A percentile compares a stretch with the other conserved stretches of the same genome.
Evolutionary conservation across 2,888 invertebrate species (phyloP).

Genomic region (Apamea monoglypha): DNA sequence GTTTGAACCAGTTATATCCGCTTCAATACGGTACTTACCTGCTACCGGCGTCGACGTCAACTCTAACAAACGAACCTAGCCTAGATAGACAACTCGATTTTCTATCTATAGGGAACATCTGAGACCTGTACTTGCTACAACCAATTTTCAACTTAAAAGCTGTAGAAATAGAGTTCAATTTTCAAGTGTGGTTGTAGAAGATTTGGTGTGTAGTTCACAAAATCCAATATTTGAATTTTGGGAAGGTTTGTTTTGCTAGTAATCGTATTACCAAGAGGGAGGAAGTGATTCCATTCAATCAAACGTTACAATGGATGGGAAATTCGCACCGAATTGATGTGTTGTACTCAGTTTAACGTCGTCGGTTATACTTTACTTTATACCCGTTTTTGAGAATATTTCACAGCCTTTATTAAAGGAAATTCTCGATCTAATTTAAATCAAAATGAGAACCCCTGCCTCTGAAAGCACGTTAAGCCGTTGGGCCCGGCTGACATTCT

Average conservation of each 20-base stretch:
- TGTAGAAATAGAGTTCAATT: slow-evolving; percentile 12
- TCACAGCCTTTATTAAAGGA: neutral
- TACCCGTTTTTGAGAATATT: neutral
- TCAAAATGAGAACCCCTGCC: neutral
- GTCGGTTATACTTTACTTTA: neutral
- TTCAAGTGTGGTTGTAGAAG: slow-evolving; percentile 19
- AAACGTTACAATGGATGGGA: slow-evolving; percentile 41
- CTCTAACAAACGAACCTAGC: slow-evolving; percentile 61
- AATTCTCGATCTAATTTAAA: slow-evolving; percentile 3
- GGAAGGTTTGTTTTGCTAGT: slow-evolving; percentile 66
- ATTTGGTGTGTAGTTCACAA: slow-evolving; percentile 50
- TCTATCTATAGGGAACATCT: slow-evolving; percentile 44
- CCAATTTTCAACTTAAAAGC: slow-evolving; percentile 26
- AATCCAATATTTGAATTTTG: slow-evolving; percentile 71
- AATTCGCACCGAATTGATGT: slow-evolving; percentile 27
- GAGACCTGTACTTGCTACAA: slow-evolving; percentile 20
- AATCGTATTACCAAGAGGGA: slow-evolving; percentile 63
- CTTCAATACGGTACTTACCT: slow-evolving; percentile 59
- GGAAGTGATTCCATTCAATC: slow-evolving; percentile 52
- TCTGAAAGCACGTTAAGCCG: too few relatives aligned
- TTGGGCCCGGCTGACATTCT: too few relatives aligned
- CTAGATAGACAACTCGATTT: slow-evolving; percentile 65
- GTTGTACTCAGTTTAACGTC: slow-evolving; percentile 12
- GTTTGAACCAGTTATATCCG: slow-evolving; percentile 55
- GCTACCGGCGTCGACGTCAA: slow-evolving; percentile 52